phyloP scores from a whole-genome alignment of 2,888 invertebrate species.

The Synanthedon formicaeformis region DNA sequence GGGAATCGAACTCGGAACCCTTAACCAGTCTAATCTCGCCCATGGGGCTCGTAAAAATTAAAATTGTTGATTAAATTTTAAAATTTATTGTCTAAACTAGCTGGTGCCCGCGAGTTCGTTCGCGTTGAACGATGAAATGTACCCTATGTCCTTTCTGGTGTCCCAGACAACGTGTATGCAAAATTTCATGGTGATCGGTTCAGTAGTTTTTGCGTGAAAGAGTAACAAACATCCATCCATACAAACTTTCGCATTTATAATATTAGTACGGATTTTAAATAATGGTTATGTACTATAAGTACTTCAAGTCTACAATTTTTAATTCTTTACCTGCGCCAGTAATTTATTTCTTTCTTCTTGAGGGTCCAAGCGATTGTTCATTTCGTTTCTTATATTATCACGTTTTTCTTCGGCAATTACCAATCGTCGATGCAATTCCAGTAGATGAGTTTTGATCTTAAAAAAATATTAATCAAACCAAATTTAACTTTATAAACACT shows the following conservation, averaged over 20 bases:
- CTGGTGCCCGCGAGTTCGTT: no score
- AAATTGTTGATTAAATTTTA: background rate
- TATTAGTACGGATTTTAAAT: no score
- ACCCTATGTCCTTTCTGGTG: no score
- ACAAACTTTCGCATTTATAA: no score
- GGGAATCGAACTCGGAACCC: no score
- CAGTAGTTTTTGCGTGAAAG: no score
- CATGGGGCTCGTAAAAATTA: background rate
- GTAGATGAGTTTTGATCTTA: conserved; percentile 55
- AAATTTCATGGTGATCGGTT: no score
- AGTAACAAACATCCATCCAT: no score
- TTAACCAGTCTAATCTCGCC: no score
- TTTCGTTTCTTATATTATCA: conserved; percentile 76
- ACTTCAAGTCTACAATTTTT: background rate
- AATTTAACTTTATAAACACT: background rate
- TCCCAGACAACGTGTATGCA: no score
- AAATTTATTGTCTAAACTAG: no score
- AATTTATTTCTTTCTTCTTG: conserved; percentile 83
- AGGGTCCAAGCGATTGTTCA: conserved; percentile 77
- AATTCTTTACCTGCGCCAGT: conserved; percentile 73
- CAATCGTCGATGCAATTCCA: conserved; percentile 50
- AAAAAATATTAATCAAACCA: conserved; percentile 7
- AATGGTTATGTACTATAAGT: background rate
- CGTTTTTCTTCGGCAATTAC: conserved; percentile 58
- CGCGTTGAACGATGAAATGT: no score